Evolutionary conservation across 2,113 vertebrate species (phyloP).

Genomic region (Caracal caracal): DNA sequence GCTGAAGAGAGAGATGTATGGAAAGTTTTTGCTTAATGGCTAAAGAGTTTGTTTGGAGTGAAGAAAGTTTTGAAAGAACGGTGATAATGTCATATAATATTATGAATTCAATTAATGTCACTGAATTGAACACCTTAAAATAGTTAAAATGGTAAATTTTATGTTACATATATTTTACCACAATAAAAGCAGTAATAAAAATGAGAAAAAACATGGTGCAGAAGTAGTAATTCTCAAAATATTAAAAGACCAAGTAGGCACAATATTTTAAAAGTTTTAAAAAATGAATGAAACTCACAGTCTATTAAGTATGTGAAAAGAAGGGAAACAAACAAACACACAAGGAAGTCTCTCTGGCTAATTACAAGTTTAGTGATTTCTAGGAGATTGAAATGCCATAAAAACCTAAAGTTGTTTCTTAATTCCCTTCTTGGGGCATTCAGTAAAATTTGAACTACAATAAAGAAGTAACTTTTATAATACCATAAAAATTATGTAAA

Average conservation of each 20-base stretch:
- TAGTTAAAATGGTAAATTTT: background rate
- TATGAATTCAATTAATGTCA: background rate
- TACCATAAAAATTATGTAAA: constrained; percentile 37
- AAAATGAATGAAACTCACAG: background rate
- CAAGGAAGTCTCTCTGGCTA: constrained; percentile 59
- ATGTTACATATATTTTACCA: background rate
- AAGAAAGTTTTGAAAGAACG: background rate
- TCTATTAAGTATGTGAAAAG: background rate
- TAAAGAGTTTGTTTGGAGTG: background rate
- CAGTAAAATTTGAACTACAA: constrained; percentile 60
- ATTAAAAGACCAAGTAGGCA: background rate
- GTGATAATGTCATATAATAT: background rate
- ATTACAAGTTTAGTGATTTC: constrained; percentile 52
- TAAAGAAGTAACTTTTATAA: constrained; percentile 59
- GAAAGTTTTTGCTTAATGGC: background rate
- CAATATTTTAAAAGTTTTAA: background rate
- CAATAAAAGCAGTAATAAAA: background rate
- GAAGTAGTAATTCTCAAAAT: background rate
- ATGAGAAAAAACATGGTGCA: background rate
- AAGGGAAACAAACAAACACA: background rate
- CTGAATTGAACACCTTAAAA: background rate
- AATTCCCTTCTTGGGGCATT: constrained; percentile 66
- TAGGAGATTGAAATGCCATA: constrained; percentile 63
- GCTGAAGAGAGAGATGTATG: accelerated
- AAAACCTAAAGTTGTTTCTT: constrained; percentile 42